Evolutionary conservation across 2,888 invertebrate genomes (phyloP).

Genomic region (Crocallis elinguaria): DNA sequence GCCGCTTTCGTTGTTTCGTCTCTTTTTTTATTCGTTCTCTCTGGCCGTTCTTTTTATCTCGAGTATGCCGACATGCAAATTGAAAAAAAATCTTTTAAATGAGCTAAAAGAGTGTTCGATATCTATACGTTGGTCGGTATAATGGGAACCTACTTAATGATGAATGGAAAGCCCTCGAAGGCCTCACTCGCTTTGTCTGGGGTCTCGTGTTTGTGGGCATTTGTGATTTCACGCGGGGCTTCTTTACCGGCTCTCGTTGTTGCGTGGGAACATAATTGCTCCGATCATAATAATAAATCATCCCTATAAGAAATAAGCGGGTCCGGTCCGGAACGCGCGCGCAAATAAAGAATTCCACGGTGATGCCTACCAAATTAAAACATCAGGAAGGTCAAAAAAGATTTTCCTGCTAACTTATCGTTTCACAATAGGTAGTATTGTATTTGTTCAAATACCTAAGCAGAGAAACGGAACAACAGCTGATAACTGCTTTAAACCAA

Average conservation of each 20-base stretch:
- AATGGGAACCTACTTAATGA: slow-evolving; percentile 72
- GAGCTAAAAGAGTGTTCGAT: slow-evolving; percentile 79
- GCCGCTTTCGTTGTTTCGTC: slow-evolving; percentile 79
- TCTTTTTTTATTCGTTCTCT: slow-evolving; percentile 73
- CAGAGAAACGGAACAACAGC: slow-evolving; percentile 12
- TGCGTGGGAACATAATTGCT: slow-evolving; percentile 59
- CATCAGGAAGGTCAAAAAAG: slow-evolving; percentile 43
- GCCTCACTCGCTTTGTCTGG: slow-evolving; percentile 64
- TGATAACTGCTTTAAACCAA: slow-evolving; percentile 13
- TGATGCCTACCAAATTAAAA: slow-evolving; percentile 19
- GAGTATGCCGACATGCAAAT: slow-evolving; percentile 79
- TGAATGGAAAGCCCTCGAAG: slow-evolving; percentile 69
- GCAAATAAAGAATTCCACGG: background rate
- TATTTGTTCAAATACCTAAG: background rate
- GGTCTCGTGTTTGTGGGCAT: slow-evolving; percentile 52
- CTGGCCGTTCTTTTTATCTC: slow-evolving; percentile 76
- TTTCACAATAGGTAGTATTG: slow-evolving; percentile 9
- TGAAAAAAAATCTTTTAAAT: slow-evolving; percentile 72
- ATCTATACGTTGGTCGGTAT: slow-evolving; percentile 69
- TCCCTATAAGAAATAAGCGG: slow-evolving; percentile 6
- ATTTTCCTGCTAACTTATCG: slow-evolving; percentile 55
- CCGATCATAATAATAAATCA: slow-evolving; percentile 10
- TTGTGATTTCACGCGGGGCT: slow-evolving; percentile 50
- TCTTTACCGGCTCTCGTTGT: slow-evolving; percentile 46
- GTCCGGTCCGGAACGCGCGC: background rate